Evolutionary conservation across 2,888 invertebrate species (phyloP).

Genomic region (Drosophila buzzatii): DNA sequence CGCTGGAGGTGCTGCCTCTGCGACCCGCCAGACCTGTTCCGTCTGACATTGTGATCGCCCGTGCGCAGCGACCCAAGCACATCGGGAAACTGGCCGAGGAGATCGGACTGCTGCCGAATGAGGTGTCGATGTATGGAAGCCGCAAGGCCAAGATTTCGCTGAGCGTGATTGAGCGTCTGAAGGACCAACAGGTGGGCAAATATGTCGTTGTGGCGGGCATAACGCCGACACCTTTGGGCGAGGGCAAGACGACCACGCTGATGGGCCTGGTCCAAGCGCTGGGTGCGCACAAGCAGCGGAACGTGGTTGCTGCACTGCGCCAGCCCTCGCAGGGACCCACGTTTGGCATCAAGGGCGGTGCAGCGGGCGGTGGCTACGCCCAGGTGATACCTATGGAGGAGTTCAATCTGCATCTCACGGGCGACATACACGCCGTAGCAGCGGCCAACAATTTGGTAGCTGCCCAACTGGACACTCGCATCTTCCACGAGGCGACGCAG

Average conservation of each 20-base stretch:
- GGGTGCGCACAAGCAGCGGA: conserved; percentile 92
- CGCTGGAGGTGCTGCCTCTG: conserved; percentile 89
- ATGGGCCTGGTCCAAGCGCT: conserved; percentile 97
- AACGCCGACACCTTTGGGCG: conserved; percentile 99
- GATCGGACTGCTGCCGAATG: conserved; percentile 92
- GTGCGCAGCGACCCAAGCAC: conserved; percentile 94
- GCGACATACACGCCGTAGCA: conserved; percentile 99
- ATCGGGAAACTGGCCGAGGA: conserved; percentile 92
- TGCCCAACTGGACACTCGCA: conserved; percentile 97
- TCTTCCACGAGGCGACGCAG: conserved; percentile 98
- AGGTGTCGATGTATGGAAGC: conserved; percentile 95
- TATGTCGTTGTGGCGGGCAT: conserved; percentile 98
- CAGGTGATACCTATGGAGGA: conserved; percentile 99
- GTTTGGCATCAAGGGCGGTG: conserved; percentile 98
- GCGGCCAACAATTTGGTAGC: conserved; percentile 99
- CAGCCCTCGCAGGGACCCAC: conserved; percentile 99
- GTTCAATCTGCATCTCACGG: conserved; percentile 98
- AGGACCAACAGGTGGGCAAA: conserved; percentile 90
- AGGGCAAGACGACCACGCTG: conserved; percentile 98
- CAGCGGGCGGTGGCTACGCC: conserved; percentile 99
- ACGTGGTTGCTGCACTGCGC: conserved; percentile 96
- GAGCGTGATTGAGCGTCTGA: conserved; percentile 91
- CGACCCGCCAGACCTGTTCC: conserved; percentile 91
- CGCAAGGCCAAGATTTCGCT: conserved; percentile 97
- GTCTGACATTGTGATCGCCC: conserved; percentile 96